Evolutionary conservation across 2,888 invertebrate species (phyloP).

Genomic region (Tenthredo livida): DNA sequence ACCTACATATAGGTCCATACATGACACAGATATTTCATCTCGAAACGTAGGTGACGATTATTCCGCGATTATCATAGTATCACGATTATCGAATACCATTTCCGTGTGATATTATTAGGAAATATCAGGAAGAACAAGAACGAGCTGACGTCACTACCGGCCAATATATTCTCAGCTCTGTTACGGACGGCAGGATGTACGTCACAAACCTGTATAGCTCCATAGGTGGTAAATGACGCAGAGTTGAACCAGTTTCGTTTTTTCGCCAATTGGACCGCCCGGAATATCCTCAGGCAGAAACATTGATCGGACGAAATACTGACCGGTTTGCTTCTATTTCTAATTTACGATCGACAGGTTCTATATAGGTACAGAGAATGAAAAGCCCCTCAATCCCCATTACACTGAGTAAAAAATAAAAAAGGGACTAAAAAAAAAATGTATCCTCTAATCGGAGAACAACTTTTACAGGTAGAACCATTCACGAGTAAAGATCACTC

Average conservation of each 20-base stretch:
- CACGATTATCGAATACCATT: neutral
- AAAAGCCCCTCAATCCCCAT: neutral
- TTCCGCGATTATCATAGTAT: neutral
- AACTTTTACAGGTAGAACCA: neutral
- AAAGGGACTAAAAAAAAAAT: neutral
- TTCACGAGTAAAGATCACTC: neutral
- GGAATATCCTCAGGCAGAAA: constrained; percentile 41
- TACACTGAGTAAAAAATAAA: neutral
- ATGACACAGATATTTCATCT: neutral
- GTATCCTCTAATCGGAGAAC: neutral
- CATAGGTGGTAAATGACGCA: constrained; percentile 12
- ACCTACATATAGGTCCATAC: neutral
- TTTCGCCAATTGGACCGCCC: neutral
- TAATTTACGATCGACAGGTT: constrained; percentile 44
- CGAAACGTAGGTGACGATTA: neutral
- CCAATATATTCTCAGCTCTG: constrained; percentile 5
- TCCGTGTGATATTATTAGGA: neutral
- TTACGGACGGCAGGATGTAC: constrained; percentile 6
- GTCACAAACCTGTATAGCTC: constrained; percentile 2
- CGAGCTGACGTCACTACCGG: neutral
- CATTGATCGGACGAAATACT: constrained; percentile 45
- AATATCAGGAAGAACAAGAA: neutral
- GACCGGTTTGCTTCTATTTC: constrained; percentile 25
- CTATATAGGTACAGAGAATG: neutral
- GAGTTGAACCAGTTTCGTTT: constrained; percentile 10